Conservation (phyloP, 2,113 vertebrate genomes). For the Cyprinus carpio region DNA sequence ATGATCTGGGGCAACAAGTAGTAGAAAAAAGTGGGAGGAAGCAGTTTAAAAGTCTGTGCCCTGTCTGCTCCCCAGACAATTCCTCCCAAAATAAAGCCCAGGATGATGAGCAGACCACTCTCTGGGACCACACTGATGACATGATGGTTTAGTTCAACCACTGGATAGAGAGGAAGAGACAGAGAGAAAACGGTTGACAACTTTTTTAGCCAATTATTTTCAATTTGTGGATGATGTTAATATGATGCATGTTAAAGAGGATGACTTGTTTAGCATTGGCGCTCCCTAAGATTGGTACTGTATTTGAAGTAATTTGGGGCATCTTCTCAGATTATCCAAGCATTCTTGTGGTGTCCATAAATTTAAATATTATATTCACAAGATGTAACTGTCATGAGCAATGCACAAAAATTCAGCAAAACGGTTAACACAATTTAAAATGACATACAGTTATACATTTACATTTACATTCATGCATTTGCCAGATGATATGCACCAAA, state of each 20-base stretch:
- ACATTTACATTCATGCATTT: background rate
- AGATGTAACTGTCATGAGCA: background rate
- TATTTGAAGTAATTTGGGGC: background rate
- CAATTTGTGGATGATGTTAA: background rate
- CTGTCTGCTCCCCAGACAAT: constrained; percentile 88
- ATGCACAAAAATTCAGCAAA: background rate
- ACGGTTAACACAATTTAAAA: background rate
- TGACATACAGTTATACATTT: background rate
- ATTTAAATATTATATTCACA: background rate
- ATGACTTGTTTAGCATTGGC: too few species aligned
- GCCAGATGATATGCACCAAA: background rate
- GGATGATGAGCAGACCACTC: constrained; percentile 90
- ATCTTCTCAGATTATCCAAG: background rate
- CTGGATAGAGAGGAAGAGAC: constrained; percentile 67
- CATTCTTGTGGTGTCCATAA: background rate
- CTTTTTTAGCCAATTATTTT: background rate
- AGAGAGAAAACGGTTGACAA: background rate
- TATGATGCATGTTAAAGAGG: background rate
- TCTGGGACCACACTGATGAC: constrained; percentile 87
- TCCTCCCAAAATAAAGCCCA: constrained; percentile 87
- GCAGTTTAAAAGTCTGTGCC: constrained; percentile 84
- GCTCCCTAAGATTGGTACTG: too few species aligned
- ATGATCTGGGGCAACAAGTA: constrained; percentile 92
- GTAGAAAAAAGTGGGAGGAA: constrained; percentile 86
- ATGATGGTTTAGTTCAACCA: constrained; percentile 87